Evolutionary conservation across 2,113 vertebrate species (phyloP).

Genomic region (Desmodus rotundus): DNA sequence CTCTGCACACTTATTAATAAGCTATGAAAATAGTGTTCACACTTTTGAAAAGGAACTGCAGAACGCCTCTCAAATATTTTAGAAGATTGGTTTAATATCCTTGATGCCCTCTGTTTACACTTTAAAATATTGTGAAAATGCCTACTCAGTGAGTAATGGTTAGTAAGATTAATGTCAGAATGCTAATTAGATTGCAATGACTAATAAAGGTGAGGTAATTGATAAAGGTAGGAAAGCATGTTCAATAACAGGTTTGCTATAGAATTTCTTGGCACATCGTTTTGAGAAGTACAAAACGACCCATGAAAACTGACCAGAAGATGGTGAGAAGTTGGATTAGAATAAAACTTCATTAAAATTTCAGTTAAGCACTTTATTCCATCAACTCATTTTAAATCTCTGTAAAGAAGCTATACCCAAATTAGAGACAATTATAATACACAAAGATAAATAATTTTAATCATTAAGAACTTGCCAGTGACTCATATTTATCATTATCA

Average conservation of each 20-base stretch:
- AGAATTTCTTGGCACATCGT: neutral
- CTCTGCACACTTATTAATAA: neutral
- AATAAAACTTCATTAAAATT: neutral
- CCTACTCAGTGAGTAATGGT: neutral
- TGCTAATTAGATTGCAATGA: constrained; percentile 11
- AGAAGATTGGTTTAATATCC: neutral
- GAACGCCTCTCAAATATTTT: neutral
- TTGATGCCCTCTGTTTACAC: neutral
- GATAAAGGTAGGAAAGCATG: neutral
- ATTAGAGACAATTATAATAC: neutral
- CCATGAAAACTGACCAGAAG: neutral
- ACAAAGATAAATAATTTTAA: constrained; percentile 20
- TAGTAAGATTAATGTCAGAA: neutral
- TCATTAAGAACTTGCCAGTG: neutral
- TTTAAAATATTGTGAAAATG: neutral
- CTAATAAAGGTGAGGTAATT: neutral
- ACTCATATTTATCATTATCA: neutral
- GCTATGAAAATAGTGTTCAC: neutral
- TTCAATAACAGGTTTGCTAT: neutral
- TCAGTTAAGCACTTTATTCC: neutral
- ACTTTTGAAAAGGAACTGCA: neutral
- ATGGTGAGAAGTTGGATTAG: neutral
- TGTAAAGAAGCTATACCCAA: constrained; percentile 18
- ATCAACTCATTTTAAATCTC: neutral
- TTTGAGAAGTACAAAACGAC: neutral